Percentiles rank a stretch among this genome's conserved stretches.
Evolutionary conservation across 1,140 invertebrate genomes (phyloP).

Genomic region (Tetramorium simillimum): DNA sequence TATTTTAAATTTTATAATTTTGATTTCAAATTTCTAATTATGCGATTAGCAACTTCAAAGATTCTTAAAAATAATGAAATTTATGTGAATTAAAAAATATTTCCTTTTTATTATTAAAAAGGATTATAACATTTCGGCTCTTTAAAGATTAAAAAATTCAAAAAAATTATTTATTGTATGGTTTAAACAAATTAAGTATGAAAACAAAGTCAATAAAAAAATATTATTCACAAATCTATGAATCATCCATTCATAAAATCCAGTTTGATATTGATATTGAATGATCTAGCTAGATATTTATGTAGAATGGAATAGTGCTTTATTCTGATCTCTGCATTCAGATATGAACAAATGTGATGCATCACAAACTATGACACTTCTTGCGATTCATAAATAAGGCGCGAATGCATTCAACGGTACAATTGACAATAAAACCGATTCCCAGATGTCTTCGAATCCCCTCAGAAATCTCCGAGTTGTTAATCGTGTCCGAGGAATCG

Average conservation of each 20-base stretch:
- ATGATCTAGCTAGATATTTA: not conserved
- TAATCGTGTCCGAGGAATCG: not conserved
- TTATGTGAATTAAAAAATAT: too few relatives aligned
- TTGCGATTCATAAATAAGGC: constrained; percentile 31
- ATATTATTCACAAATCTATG: not conserved
- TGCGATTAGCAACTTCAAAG: too few relatives aligned
- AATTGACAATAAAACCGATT: constrained; percentile 55
- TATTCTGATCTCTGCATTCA: constrained; percentile 33
- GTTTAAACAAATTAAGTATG: not conserved
- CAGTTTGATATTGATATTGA: not conserved
- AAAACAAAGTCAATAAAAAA: not conserved
- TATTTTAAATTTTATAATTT: too few relatives aligned
- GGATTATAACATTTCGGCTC: too few relatives aligned
- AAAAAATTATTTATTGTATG: not conserved
- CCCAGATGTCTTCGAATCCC: not conserved
- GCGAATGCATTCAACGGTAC: constrained; percentile 30
- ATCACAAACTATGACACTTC: not conserved
- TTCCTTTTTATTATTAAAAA: too few relatives aligned
- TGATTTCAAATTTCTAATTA: too few relatives aligned
- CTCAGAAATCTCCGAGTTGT: not conserved
- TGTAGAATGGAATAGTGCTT: not conserved
- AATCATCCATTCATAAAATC: not conserved
- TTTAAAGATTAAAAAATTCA: not conserved
- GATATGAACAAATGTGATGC: constrained; percentile 21
- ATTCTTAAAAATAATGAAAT: too few relatives aligned